A percentile compares a stretch with the other conserved stretches of the same genome.
These are phyloP conservation scores for Criorhina ranunculi DNA, from an alignment of 2,888 invertebrate genomes.

Conservation along the genomic window DNA sequence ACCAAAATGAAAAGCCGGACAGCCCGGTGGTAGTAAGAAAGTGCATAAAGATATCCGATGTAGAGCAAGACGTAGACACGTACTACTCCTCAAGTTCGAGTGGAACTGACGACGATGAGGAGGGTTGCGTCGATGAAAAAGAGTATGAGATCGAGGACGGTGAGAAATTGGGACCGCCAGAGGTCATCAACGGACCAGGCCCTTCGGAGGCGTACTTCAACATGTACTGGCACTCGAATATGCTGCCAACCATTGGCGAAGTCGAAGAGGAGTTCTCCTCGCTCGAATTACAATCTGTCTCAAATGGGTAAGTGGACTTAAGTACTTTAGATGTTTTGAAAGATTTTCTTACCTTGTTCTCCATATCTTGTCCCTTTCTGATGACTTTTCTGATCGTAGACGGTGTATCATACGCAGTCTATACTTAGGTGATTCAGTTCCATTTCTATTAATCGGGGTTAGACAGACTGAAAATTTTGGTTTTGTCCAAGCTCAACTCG, in stretches of 20 bases:
- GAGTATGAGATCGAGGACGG: constrained; percentile 84
- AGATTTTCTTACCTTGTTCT: too few relatives aligned
- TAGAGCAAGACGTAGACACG: constrained; percentile 77
- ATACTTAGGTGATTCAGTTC: too few relatives aligned
- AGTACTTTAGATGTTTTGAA: too few relatives aligned
- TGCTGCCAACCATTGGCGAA: constrained; percentile 84
- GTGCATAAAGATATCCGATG: constrained; percentile 81
- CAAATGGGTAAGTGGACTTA: constrained; percentile 81
- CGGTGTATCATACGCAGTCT: too few relatives aligned
- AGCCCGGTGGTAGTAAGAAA: constrained; percentile 82
- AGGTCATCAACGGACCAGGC: constrained; percentile 83
- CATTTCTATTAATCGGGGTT: too few relatives aligned
- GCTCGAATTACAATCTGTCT: constrained; percentile 82
- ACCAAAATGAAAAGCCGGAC: constrained; percentile 67
- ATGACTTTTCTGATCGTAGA: too few relatives aligned
- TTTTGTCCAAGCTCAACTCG: too few relatives aligned
- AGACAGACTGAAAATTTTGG: too few relatives aligned
- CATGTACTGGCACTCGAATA: constrained; percentile 84
- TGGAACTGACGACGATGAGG: constrained; percentile 80
- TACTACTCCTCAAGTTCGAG: constrained; percentile 82
- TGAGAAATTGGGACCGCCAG: constrained; percentile 84
- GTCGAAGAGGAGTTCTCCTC: constrained; percentile 84
- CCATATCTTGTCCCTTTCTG: too few relatives aligned
- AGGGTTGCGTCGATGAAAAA: constrained; percentile 80
- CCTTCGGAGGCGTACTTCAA: constrained; percentile 85